These are phyloP conservation scores for Colinus virginianus DNA, from an alignment of 2,113 vertebrate genomes.

Conservation along the genomic window DNA sequence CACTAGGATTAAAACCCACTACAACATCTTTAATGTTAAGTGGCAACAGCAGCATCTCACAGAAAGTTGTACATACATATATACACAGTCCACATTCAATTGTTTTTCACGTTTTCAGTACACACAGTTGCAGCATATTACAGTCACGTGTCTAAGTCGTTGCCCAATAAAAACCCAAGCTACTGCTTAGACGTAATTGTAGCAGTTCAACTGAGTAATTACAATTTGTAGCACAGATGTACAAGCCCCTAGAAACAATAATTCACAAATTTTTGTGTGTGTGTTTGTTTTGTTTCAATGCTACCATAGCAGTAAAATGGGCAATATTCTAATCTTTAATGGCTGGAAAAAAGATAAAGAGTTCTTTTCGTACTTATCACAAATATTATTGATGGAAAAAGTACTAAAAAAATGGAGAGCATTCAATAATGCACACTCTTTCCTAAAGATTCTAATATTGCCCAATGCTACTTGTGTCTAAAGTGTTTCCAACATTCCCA, in stretches of 20 bases:
- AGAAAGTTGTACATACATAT: slow-evolving; percentile 89
- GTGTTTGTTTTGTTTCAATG: slow-evolving; percentile 71
- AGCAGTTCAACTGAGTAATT: slow-evolving; percentile 79
- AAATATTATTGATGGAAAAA: slow-evolving; percentile 71
- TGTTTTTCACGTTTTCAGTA: slow-evolving; percentile 90
- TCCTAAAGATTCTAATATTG: slow-evolving; percentile 80
- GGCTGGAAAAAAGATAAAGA: slow-evolving; percentile 45
- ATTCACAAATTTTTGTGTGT: slow-evolving; percentile 71
- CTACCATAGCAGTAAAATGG: slow-evolving; percentile 78
- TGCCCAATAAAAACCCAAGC: slow-evolving; percentile 83
- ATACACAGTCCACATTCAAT: slow-evolving; percentile 91
- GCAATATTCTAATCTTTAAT: slow-evolving; percentile 81
- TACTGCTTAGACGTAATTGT: slow-evolving; percentile 76
- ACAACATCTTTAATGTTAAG: slow-evolving; percentile 85
- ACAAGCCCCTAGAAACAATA: slow-evolving; percentile 82
- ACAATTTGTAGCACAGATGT: slow-evolving; percentile 84
- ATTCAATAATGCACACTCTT: slow-evolving; percentile 73
- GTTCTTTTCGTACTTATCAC: slow-evolving; percentile 52
- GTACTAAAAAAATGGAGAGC: slow-evolving; percentile 74
- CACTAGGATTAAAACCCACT: slow-evolving; percentile 86
- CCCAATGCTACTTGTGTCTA: slow-evolving; percentile 80
- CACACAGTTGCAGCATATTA: slow-evolving; percentile 88
- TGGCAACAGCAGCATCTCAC: slow-evolving; percentile 89
- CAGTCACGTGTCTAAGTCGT: slow-evolving; percentile 85
- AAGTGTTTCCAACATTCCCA: slow-evolving; percentile 76